A percentile compares a stretch with the other conserved stretches of the same genome.
Evolutionary conservation across 2,888 invertebrate genomes (phyloP).

Genomic region (Erpobdella octoculata): DNA sequence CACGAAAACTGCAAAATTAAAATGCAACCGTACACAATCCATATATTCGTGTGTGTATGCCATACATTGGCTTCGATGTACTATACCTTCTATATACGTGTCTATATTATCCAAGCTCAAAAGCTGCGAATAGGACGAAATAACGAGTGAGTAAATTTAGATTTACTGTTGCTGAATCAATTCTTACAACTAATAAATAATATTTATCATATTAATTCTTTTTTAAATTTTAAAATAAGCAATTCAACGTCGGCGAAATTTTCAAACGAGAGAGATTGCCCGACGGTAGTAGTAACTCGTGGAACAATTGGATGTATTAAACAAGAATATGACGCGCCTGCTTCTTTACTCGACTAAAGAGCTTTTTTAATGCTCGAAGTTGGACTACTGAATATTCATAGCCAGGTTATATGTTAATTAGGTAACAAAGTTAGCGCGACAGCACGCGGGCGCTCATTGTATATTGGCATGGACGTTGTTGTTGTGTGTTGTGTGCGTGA

Average conservation of each 20-base stretch:
- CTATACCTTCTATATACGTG: neutral
- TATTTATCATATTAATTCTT: no score
- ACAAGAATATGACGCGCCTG: neutral
- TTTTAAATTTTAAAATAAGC: no score
- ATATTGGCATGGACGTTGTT: neutral
- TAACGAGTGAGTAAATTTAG: no score
- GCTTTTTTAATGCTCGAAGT: neutral
- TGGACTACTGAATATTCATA: conserved; percentile 2
- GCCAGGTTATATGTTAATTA: conserved; percentile 3
- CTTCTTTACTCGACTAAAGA: neutral
- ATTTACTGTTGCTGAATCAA: no score
- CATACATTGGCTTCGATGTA: conserved; percentile 3
- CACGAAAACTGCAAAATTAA: neutral
- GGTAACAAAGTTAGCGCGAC: conserved; percentile 12
- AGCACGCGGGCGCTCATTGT: neutral
- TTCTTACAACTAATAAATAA: no score
- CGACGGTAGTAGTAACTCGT: no score
- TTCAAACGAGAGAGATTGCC: no score
- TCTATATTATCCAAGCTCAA: conserved; percentile 5
- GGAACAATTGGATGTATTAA: neutral
- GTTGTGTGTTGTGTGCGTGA: neutral
- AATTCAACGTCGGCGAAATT: no score
- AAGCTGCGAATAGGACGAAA: conserved; percentile 2
- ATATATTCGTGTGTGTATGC: neutral
- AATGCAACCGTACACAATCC: neutral